Evolutionary conservation across 2,113 vertebrate species (phyloP), one percentile per base, ranked within the genome.

Genomic region (Delphinus delphis): DNA sequence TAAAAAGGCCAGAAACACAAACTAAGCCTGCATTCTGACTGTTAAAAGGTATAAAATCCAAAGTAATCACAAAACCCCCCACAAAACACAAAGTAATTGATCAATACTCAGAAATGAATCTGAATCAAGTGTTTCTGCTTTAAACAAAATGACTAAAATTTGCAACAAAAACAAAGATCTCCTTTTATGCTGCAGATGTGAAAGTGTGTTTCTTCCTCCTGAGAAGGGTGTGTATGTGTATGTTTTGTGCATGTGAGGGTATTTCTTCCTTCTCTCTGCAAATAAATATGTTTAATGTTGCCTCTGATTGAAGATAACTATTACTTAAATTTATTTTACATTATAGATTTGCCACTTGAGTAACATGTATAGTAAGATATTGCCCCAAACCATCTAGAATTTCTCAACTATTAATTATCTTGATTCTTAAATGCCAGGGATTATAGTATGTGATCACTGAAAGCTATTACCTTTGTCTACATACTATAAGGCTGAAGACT

Each of bases 351-450:
- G 80, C 41, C 55, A 88, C 36, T 38, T 41, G 93, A 44, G 77
- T 60, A 63, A 85, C 50, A 47, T 23, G 23, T 74, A 31, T 28
- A 84, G 5, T 67, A 90, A 87, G 12, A 38, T 47, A 67, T 3
- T 81, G 44, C 25, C 41, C 55, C 5, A 70, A 92, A 82, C 92
- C 33, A 93, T 60, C 71, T 81, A 81, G 60, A 74, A 91, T 82
- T 93, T 82, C 62, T 97, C 58, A 33, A 33, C 41, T 23, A n/a
- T n/a, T 55, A 88, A 96, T 95, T 38, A 88, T n/a, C 53, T 95
- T 81, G 67, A 47, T n/a, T 86, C 47, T 55, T 87, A 74, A 41
- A 44, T 58, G 38, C 11, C 70, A 82, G 50, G 44, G 13, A 76
- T 65, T 47, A 41, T 7, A 82, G 18, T 5, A 53, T 17, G 47